These are phyloP conservation scores for human (Homo sapiens) DNA, from an alignment of 2,113 vertebrate genomes.

Conservation along the genomic window DNA sequence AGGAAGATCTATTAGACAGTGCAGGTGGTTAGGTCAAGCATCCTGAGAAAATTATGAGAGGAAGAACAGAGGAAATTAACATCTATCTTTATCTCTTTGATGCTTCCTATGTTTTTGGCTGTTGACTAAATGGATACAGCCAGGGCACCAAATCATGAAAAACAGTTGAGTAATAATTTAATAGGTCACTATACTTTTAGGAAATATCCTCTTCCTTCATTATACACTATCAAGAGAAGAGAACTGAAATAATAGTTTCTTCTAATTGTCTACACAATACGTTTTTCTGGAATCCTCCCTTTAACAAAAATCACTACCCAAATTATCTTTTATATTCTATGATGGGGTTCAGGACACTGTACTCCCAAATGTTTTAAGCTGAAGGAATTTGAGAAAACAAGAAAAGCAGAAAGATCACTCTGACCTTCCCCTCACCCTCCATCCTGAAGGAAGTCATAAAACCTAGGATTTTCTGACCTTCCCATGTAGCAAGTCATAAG, in stretches of 20 bases:
- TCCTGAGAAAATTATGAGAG: background rate
- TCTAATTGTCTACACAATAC: background rate
- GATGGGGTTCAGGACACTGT: background rate
- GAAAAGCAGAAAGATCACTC: background rate
- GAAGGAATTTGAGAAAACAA: background rate
- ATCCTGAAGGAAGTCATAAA: background rate
- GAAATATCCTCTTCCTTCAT: background rate
- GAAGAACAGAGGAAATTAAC: background rate
- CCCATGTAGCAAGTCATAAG: background rate
- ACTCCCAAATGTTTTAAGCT: background rate
- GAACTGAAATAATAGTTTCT: background rate
- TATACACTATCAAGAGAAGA: background rate
- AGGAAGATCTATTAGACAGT: background rate
- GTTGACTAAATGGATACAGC: background rate
- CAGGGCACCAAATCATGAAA: background rate
- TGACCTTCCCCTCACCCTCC: background rate
- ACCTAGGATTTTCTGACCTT: background rate
- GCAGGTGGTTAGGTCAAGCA: background rate
- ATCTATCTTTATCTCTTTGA: background rate
- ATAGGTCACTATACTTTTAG: background rate
- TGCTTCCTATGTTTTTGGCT: background rate
- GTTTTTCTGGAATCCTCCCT: background rate
- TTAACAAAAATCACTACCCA: background rate
- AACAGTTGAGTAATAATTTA: background rate
- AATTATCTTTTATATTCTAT: background rate